A percentile compares a stretch with the other conserved stretches of the same genome.
phyloP scores from a whole-genome alignment of 64 coral and sea anemone genomes.

The Porites lutea region DNA sequence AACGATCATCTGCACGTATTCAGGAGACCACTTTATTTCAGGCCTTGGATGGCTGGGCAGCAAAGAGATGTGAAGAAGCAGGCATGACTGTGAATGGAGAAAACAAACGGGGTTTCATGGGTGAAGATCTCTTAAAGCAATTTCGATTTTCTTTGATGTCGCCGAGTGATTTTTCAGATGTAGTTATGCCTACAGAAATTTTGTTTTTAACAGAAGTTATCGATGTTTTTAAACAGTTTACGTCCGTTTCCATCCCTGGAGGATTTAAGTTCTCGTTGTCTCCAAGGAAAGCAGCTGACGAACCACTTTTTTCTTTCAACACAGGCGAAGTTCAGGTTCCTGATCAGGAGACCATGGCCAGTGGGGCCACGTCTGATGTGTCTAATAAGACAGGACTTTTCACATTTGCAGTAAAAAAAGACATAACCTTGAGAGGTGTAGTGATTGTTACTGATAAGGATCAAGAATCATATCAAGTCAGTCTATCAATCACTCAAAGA shows the following conservation, averaged over 20 bases:
- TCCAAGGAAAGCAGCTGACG: background rate
- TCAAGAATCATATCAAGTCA: background rate
- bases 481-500: background rate
- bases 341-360: background rate
- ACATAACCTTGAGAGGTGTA: background rate
- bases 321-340: background rate
- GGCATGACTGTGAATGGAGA: background rate
- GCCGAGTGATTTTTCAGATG: background rate
- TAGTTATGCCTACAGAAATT: background rate
- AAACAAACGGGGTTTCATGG: background rate
- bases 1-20: background rate
- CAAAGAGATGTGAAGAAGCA: slow-evolving; percentile 1
- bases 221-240: background rate
- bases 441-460: background rate
- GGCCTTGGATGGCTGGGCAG: background rate
- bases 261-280: background rate
- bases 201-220: background rate
- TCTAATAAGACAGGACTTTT: background rate
- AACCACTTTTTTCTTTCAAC: background rate
- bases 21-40: background rate
- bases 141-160: background rate
- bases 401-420: background rate
- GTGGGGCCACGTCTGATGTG: background rate
- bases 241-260: background rate
- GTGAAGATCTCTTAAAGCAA: background rate